These are phyloP conservation scores for Leptinotarsa tumamoca DNA, from an alignment of 2,888 invertebrate genomes.

Conservation along the genomic window DNA sequence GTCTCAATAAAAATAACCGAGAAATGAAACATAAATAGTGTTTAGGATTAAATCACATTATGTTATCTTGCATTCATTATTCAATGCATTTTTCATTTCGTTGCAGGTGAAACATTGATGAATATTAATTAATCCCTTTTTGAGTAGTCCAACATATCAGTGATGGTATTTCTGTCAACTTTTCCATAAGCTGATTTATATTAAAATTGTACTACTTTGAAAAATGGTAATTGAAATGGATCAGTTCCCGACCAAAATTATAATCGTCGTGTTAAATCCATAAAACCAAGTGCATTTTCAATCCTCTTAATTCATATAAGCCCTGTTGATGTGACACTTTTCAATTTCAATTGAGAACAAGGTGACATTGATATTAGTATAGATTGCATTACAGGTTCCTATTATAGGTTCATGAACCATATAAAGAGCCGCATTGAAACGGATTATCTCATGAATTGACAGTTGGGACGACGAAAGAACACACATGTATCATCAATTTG, in stretches of 20 bases:
- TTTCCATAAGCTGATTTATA: conserved; percentile 9
- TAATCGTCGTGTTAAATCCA: conserved; percentile 4
- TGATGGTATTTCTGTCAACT: conserved; percentile 10
- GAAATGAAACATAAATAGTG: too few species aligned
- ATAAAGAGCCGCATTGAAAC: conserved; percentile 5
- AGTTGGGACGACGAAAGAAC: too few species aligned
- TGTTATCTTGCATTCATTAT: too few species aligned
- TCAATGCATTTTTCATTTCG: too few species aligned
- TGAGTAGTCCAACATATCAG: too few species aligned
- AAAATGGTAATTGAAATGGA: neutral
- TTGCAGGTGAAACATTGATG: neutral
- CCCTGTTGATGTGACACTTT: conserved; percentile 23
- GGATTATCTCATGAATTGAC: neutral
- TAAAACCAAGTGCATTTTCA: neutral
- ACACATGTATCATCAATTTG: too few species aligned
- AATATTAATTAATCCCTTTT: neutral
- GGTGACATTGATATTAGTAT: conserved; percentile 35
- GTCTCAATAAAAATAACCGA: too few species aligned
- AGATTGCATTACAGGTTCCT: neutral
- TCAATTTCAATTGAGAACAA: conserved; percentile 30
- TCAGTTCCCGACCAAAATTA: neutral
- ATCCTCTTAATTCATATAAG: conserved; percentile 9
- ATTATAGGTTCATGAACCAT: neutral
- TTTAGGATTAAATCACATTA: too few species aligned
- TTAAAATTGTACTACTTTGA: neutral